These are phyloP conservation scores for Pungitius pungitius DNA, from an alignment of 2,113 vertebrate species.

Conservation along the genomic window DNA sequence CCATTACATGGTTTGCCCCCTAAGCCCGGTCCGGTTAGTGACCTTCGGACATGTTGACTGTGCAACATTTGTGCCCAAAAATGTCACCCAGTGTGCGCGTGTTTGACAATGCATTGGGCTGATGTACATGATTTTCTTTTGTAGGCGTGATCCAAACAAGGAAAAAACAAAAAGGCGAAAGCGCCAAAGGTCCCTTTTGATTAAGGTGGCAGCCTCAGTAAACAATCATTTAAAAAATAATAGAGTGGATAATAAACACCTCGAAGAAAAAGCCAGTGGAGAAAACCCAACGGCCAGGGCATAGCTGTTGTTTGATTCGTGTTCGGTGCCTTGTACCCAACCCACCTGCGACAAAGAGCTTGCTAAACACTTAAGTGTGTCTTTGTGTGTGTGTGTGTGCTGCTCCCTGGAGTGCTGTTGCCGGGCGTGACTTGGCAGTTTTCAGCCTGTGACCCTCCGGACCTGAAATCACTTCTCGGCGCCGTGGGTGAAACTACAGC, in stretches of 20 bases:
- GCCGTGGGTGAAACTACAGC: neutral
- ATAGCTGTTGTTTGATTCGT: conserved; percentile 41
- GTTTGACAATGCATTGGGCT: conserved; percentile 60
- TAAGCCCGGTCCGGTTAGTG: conserved; percentile 16
- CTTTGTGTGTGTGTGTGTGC: conserved; percentile 2
- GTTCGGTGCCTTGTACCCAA: conserved; percentile 19
- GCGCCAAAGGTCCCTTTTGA: conserved; percentile 69
- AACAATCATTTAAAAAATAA: conserved; percentile 75
- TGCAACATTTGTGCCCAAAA: conserved; percentile 32
- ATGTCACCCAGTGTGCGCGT: conserved; percentile 13
- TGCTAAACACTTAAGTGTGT: conserved; percentile 29
- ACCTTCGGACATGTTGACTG: conserved; percentile 43
- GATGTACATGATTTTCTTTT: conserved; percentile 44
- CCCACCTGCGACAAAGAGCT: conserved; percentile 47
- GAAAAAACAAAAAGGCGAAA: conserved; percentile 29
- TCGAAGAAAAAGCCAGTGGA: conserved; percentile 38
- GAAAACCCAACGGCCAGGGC: conserved; percentile 24
- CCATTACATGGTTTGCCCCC: conserved; percentile 8
- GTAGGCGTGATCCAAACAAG: conserved; percentile 47
- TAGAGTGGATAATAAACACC: conserved; percentile 59
- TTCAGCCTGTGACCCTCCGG: conserved; percentile 12
- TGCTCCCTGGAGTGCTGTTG: neutral
- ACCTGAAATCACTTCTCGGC: conserved; percentile 8
- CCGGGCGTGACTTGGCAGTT: conserved; percentile 15
- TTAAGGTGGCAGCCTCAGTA: conserved; percentile 70